Percentiles rank a stretch among this genome's conserved stretches.
phyloP scores from a whole-genome alignment of 2,797 vertebrate species.

The Limnodromus scolopaceus region DNA sequence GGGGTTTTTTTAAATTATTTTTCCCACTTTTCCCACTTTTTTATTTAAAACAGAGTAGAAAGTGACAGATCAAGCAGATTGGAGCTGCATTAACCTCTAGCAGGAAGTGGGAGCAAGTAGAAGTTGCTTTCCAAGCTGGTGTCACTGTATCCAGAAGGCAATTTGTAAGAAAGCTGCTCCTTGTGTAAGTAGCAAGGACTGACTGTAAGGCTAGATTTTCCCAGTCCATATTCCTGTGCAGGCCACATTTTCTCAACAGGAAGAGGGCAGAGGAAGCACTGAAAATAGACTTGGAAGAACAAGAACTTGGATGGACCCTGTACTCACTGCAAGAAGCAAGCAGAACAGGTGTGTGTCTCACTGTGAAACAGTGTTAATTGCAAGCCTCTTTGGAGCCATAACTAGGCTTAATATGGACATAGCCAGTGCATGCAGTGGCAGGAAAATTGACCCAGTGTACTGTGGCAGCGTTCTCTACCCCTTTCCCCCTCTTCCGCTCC shows the following conservation, averaged over 20 bases:
- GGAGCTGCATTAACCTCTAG: not conserved
- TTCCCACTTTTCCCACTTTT: not conserved
- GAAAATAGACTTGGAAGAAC: not conserved
- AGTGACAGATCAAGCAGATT: not conserved
- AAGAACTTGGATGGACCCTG: rapidly evolving
- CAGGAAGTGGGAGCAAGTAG: not conserved
- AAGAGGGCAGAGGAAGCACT: not conserved
- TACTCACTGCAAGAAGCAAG: not conserved
- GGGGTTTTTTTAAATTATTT: not conserved
- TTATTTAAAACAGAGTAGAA: not conserved
- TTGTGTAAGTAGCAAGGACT: not conserved
- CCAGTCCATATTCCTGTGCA: not conserved
- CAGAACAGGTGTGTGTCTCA: not conserved
- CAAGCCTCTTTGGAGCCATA: not conserved
- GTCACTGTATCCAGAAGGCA: not conserved
- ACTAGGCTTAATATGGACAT: rapidly evolving
- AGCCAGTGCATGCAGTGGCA: not conserved
- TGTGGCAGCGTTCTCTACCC: too few species aligned
- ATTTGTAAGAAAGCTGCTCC: not conserved
- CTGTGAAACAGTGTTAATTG: not conserved
- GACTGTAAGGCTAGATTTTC: not conserved
- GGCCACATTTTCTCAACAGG: not conserved
- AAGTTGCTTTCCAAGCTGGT: not conserved
- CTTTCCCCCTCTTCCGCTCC: too few species aligned
- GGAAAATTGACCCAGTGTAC: not conserved